phyloP scores from a whole-genome alignment of 2,113 vertebrate genomes.

The Malurus cyaneus region DNA sequence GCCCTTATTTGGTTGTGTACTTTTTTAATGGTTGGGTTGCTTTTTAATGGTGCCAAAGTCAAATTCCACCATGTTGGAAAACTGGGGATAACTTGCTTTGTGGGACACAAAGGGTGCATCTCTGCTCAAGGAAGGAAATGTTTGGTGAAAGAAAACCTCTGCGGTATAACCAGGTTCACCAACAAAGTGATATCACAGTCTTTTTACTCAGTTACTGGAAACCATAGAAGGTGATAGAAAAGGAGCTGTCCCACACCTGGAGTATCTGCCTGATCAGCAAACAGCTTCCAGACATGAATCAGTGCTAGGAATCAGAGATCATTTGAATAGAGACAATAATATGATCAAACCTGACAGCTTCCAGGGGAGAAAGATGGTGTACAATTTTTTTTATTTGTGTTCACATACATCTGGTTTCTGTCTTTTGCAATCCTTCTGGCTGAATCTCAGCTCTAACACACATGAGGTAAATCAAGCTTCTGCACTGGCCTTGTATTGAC shows the following conservation, averaged over 20 bases:
- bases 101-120: not conserved
- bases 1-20: constrained; percentile 4
- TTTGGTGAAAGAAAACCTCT: not conserved
- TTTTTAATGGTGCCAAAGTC: not conserved
- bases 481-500: not conserved
- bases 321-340: not conserved
- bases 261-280: not conserved
- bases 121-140: not conserved
- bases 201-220: not conserved
- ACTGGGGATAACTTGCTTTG: not conserved
- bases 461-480: not conserved
- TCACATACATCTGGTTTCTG: not conserved
- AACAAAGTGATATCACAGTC: not conserved
- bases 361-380: not conserved
- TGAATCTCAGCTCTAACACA: not conserved
- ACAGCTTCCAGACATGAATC: not conserved
- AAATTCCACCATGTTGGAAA: not conserved
- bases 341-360: not conserved
- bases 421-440: not conserved
- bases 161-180: not conserved
- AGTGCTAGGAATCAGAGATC: not conserved
- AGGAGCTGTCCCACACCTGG: fast-evolving
- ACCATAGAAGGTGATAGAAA: not conserved
- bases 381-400: not conserved
- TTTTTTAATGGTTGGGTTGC: not conserved